A percentile compares a stretch with the other conserved stretches of the same genome.
phyloP scores from a whole-genome alignment of 2,888 invertebrate genomes.

The Caenorhabditis afra region DNA sequence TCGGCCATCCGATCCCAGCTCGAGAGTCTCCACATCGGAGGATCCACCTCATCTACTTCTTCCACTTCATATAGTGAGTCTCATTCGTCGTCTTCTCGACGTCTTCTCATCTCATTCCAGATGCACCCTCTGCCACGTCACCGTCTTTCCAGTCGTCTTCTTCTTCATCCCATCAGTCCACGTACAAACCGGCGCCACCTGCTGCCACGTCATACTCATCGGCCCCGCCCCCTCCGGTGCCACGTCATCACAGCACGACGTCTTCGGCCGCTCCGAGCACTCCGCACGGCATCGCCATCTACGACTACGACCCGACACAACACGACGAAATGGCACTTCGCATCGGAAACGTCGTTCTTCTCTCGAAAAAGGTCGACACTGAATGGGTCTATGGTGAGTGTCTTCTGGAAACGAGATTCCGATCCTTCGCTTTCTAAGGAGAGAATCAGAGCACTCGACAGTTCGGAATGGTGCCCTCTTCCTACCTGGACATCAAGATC shows the following conservation, averaged over 20 bases:
- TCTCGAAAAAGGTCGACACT: conserved; percentile 75
- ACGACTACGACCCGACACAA: conserved; percentile 71
- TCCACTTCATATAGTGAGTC: conserved; percentile 26
- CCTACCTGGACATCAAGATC: conserved; percentile 72
- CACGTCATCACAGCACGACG: conserved; percentile 26
- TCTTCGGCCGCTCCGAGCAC: conserved; percentile 17
- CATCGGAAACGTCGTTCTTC: conserved; percentile 70
- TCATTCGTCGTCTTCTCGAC: neutral
- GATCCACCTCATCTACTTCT: no score
- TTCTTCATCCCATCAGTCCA: conserved; percentile 2
- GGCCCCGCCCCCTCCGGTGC: conserved; percentile 26
- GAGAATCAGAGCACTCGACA: conserved; percentile 62
- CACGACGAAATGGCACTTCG: conserved; percentile 72
- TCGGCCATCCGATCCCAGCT: conserved; percentile 48
- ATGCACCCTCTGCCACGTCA: conserved; percentile 14
- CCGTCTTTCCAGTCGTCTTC: conserved; percentile 8
- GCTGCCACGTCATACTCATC: conserved; percentile 15
- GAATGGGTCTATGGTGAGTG: conserved; percentile 74
- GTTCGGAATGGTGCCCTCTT: conserved; percentile 74
- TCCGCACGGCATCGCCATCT: conserved; percentile 67
- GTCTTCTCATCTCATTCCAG: neutral
- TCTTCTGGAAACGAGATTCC: neutral
- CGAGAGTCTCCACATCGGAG: conserved; percentile 57
- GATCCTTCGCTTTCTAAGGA: conserved; percentile 44
- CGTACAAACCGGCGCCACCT: neutral